Evolutionary conservation across 2,888 invertebrate genomes (phyloP).

Genomic region (Calliphora vomitoria): DNA sequence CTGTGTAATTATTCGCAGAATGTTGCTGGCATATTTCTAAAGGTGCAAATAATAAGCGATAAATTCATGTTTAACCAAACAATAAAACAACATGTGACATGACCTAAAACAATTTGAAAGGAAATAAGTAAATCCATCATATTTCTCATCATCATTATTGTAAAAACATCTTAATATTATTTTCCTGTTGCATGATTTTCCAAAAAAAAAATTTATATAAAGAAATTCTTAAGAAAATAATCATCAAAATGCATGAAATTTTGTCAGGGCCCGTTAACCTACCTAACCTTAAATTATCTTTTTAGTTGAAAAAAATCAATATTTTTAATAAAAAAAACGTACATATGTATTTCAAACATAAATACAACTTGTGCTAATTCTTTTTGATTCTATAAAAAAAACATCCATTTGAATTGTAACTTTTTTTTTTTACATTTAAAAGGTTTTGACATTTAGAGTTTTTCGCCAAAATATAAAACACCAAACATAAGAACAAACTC

Average conservation of each 20-base stretch:
- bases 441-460: constrained; percentile 55
- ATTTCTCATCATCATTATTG: not conserved
- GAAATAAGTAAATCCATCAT: constrained; percentile 53
- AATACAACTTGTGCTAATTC: constrained; percentile 28
- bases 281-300: constrained; percentile 27
- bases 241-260: constrained; percentile 38
- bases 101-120: constrained; percentile 50
- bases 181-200: constrained; percentile 54
- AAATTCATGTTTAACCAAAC: constrained; percentile 79
- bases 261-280: not conserved
- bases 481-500: constrained; percentile 39
- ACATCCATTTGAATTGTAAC: constrained; percentile 23
- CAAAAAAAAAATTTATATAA: constrained; percentile 26
- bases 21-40: constrained; percentile 75
- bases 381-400: not conserved
- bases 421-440: constrained; percentile 33
- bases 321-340: not conserved
- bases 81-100: constrained; percentile 70
- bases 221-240: constrained; percentile 45
- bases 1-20: constrained; percentile 80
- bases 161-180: constrained; percentile 32
- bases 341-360: not conserved
- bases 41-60: constrained; percentile 83
- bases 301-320: not conserved
- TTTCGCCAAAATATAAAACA: not conserved